Conservation (phyloP, 2,797 vertebrate species). For the Clangula hyemalis region DNA sequence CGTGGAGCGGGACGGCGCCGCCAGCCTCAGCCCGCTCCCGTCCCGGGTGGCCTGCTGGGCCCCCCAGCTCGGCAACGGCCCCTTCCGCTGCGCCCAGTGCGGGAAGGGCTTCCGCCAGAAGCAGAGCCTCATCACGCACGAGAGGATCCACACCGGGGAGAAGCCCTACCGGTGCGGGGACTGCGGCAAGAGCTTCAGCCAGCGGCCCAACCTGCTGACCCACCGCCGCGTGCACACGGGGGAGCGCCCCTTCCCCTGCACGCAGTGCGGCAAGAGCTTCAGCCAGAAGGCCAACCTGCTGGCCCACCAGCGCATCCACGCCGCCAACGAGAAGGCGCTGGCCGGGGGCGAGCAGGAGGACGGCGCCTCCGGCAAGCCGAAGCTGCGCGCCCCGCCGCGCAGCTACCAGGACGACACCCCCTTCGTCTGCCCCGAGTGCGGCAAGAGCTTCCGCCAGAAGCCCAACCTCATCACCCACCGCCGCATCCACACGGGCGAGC, state of each 20-base stretch:
- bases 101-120: constrained; percentile 71
- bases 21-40: background rate
- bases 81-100: constrained; percentile 54
- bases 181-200: constrained; percentile 74
- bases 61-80: background rate
- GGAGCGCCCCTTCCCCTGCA: constrained; percentile 40
- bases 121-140: constrained; percentile 63
- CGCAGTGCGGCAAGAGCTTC: constrained; percentile 73
- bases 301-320: constrained; percentile 73
- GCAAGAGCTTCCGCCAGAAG: constrained; percentile 82
- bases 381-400: constrained; percentile 47
- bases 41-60: background rate
- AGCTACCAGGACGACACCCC: constrained; percentile 71
- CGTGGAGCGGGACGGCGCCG: background rate
- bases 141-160: constrained; percentile 27
- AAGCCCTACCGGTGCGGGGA: constrained; percentile 72
- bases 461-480: constrained; percentile 83
- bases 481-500: constrained; percentile 80
- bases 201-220: constrained; percentile 56
- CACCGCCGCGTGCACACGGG: constrained; percentile 57
- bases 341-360: constrained; percentile 57
- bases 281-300: constrained; percentile 74
- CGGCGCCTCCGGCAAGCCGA: background rate
- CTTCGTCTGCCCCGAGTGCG: constrained; percentile 79
- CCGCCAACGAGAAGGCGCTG: constrained; percentile 64